phyloP scores from a whole-genome alignment of 2,797 vertebrate species.

The Novumbra hubbsi region DNA sequence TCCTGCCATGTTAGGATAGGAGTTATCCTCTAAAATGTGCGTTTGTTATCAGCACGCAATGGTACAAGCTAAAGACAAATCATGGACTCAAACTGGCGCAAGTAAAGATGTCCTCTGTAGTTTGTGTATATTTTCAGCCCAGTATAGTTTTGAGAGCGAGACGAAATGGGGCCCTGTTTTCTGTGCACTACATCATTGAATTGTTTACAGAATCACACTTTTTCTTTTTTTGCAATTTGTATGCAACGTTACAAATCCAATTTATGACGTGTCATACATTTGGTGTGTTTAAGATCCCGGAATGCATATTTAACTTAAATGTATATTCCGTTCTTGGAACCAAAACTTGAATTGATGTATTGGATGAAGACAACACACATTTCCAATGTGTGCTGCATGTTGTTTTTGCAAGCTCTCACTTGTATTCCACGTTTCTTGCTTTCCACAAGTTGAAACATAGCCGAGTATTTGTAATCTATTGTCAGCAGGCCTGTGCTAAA shows the following conservation, averaged over 20 bases:
- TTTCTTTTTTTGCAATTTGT: too few species aligned
- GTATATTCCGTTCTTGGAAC: slow-evolving; percentile 14
- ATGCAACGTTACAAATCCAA: too few species aligned
- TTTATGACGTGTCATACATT: too few species aligned
- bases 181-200: too few species aligned
- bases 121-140: too few species aligned
- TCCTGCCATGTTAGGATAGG: slow-evolving; percentile 11
- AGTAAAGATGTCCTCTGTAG: neutral
- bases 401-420: slow-evolving; percentile 2
- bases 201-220: too few species aligned
- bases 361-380: neutral
- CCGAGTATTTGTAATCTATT: neutral
- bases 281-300: too few species aligned
- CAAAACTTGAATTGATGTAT: slow-evolving; percentile 17
- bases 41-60: neutral
- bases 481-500: slow-evolving; percentile 1
- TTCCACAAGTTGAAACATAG: neutral
- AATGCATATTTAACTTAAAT: neutral
- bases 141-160: too few species aligned
- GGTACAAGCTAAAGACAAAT: slow-evolving; percentile 13
- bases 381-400: slow-evolving; percentile 21
- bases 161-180: too few species aligned
- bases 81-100: neutral
- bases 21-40: slow-evolving; percentile 21
- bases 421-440: neutral